Evolutionary conservation across 2,888 invertebrate genomes (phyloP).

Genomic region (Ormyrus pomaceus): DNA sequence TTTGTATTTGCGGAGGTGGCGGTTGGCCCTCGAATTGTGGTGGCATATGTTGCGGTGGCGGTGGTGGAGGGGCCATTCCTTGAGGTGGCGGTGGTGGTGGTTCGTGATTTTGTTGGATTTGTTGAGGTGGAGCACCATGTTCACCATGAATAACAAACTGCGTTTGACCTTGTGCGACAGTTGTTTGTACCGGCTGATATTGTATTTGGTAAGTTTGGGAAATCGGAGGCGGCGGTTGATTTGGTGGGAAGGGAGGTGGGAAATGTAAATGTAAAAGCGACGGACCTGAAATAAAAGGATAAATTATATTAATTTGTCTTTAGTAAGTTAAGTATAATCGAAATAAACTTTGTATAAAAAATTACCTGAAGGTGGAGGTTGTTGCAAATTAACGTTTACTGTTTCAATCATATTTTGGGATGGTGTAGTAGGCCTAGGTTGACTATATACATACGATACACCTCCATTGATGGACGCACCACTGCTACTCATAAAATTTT

Average conservation of each 20-base stretch:
- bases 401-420: constrained; percentile 70
- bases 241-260: constrained; percentile 73
- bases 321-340: background rate
- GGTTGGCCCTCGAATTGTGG: constrained; percentile 70
- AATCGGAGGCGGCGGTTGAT: constrained; percentile 73
- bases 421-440: constrained; percentile 70
- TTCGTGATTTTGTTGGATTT: constrained; percentile 68
- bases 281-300: constrained; percentile 49
- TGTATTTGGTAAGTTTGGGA: constrained; percentile 74
- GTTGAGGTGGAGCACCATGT: constrained; percentile 65
- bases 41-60: constrained; percentile 51
- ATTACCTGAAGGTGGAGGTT: constrained; percentile 69
- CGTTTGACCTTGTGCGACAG: constrained; percentile 68
- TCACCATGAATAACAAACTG: constrained; percentile 72
- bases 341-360: background rate
- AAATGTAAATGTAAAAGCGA: constrained; percentile 72
- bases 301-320: background rate
- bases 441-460: constrained; percentile 73
- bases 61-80: constrained; percentile 53
- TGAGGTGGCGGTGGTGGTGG: constrained; percentile 65
- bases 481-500: constrained; percentile 68
- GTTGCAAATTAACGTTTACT: constrained; percentile 72
- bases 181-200: constrained; percentile 68
- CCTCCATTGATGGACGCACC: constrained; percentile 66
- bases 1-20: constrained; percentile 58